phyloP scores from a whole-genome alignment of 2,113 vertebrate genomes.

The Turnix velox region DNA sequence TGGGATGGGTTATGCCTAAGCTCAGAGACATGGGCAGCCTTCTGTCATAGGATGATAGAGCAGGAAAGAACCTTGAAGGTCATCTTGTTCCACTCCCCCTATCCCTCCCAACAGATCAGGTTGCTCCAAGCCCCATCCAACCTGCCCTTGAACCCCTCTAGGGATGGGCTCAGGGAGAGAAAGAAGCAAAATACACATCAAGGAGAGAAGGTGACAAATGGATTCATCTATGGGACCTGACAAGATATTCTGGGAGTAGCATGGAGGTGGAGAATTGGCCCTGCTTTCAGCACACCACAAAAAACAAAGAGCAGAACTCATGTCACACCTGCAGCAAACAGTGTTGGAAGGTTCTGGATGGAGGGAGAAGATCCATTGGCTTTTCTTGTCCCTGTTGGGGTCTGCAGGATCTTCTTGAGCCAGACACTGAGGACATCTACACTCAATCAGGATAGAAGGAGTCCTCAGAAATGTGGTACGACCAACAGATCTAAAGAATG shows the following conservation, averaged over 20 bases:
- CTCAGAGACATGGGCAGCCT: accelerated
- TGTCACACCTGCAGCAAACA: not conserved
- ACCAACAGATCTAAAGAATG: not conserved
- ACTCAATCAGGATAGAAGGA: accelerated
- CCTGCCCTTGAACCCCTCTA: too few species aligned
- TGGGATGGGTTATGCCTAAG: not conserved
- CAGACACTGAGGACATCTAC: not conserved
- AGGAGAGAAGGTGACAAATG: not conserved
- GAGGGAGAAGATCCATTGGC: accelerated
- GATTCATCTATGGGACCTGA: not conserved
- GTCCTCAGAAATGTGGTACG: not conserved
- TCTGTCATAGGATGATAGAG: too few species aligned
- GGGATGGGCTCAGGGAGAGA: not conserved
- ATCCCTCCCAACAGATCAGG: too few species aligned
- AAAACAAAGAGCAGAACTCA: not conserved
- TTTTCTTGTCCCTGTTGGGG: not conserved
- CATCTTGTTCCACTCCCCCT: too few species aligned
- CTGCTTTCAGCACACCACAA: not conserved
- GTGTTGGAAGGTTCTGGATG: not conserved
- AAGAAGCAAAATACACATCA: not conserved
- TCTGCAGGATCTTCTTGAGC: not conserved
- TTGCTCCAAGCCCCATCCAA: too few species aligned
- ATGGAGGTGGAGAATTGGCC: not conserved
- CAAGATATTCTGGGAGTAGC: not conserved
- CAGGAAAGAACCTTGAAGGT: too few species aligned